These are phyloP conservation scores for Speoplatyrhinus poulsoni DNA, from an alignment of 2,113 vertebrate genomes.

Conservation along the genomic window DNA sequence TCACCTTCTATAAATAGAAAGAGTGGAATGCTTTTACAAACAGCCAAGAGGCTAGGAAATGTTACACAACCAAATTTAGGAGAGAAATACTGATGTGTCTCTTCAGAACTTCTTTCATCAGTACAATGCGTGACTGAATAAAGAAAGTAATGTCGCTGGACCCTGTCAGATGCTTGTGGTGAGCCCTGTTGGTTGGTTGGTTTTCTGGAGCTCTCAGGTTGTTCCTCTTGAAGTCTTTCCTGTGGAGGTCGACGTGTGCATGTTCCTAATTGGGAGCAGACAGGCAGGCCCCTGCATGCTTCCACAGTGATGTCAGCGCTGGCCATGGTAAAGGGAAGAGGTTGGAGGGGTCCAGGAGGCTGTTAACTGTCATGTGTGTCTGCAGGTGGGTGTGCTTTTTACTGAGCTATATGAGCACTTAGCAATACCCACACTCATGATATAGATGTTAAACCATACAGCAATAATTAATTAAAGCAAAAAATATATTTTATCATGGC, in stretches of 20 bases:
- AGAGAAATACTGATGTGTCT: no score
- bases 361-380: slow-evolving; percentile 13
- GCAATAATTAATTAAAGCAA: not conserved
- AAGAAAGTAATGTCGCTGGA: slow-evolving; percentile 18
- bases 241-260: slow-evolving; percentile 34
- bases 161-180: slow-evolving; percentile 21
- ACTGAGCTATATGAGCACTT: not conserved
- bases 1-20: slow-evolving; percentile 63
- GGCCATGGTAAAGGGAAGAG: slow-evolving; percentile 48
- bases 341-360: slow-evolving; percentile 45
- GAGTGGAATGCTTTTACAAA: slow-evolving; percentile 65
- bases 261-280: slow-evolving; percentile 77
- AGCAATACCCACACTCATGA: not conserved
- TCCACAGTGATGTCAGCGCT: slow-evolving; percentile 75
- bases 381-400: slow-evolving; percentile 48
- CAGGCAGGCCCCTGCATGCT: slow-evolving; percentile 71
- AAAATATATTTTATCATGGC: not conserved
- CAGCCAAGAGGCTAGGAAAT: slow-evolving; percentile 31
- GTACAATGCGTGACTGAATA: not conserved
- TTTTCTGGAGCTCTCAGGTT: slow-evolving; percentile 56
- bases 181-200: slow-evolving; percentile 36
- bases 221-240: slow-evolving; percentile 62
- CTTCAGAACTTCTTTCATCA: no score
- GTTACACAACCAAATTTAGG: no score
- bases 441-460: not conserved